phyloP scores from a whole-genome alignment of 2,797 vertebrate genomes.

The Sebastes variabilis region DNA sequence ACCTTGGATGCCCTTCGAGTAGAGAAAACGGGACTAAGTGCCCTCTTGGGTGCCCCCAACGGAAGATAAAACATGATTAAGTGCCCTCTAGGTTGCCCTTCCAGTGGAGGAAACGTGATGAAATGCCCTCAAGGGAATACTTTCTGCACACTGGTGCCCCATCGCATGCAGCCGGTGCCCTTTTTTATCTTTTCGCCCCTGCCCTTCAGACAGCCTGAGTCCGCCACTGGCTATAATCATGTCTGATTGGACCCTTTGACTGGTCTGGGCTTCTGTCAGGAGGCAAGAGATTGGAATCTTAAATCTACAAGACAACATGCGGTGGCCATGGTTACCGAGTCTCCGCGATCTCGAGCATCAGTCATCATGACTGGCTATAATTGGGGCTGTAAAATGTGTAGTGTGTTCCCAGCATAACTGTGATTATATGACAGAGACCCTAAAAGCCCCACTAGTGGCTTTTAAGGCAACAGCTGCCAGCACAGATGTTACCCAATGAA shows the following conservation, averaged over 20 bases:
- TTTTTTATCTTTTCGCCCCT: no score
- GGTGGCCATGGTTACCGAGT: conserved; percentile 12
- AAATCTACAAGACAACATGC: neutral
- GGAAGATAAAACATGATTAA: no score
- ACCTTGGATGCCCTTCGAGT: no score
- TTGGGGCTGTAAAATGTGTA: conserved; percentile 4
- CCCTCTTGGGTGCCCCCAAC: no score
- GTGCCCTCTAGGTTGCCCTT: no score
- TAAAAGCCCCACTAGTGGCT: conserved; percentile 5
- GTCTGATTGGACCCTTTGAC: neutral
- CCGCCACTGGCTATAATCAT: neutral
- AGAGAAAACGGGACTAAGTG: no score
- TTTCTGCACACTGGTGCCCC: no score
- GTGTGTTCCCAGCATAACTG: neutral
- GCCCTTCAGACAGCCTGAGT: no score
- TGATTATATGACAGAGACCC: neutral
- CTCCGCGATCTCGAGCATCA: neutral
- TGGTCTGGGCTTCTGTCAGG: neutral
- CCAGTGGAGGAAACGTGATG: no score
- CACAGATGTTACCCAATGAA: conserved; percentile 49
- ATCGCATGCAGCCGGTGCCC: no score
- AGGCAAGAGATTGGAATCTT: neutral
- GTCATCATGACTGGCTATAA: neutral
- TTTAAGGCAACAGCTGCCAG: conserved; percentile 39
- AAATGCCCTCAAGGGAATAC: no score